A percentile compares a stretch with the other conserved stretches of the same genome.
phyloP scores from a whole-genome alignment of 2,113 vertebrate genomes.

The Struthidea cinerea region DNA sequence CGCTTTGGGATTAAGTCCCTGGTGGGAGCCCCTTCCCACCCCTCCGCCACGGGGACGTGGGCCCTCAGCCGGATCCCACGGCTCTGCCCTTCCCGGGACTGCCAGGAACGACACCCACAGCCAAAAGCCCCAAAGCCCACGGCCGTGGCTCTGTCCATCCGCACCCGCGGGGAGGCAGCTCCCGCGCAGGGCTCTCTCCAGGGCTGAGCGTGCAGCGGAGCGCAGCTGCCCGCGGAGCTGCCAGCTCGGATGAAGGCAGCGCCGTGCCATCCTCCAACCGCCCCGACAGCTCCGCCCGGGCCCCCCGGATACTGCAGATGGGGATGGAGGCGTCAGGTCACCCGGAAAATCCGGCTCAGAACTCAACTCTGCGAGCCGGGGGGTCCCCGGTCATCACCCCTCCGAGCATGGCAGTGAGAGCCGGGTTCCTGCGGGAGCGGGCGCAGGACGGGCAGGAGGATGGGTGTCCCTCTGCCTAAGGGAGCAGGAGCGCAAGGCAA shows the following conservation, averaged over 20 bases:
- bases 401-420: fast-evolving
- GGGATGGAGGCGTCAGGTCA: not conserved
- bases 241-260: slow-evolving; percentile 28
- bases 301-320: not conserved
- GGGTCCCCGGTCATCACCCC: not conserved
- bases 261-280: not conserved
- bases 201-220: not conserved
- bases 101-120: not conserved
- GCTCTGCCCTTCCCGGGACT: not conserved
- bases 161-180: not conserved
- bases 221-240: not conserved
- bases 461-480: not conserved
- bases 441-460: not conserved
- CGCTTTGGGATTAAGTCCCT: fast-evolving
- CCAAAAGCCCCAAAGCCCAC: fast-evolving
- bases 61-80: fast-evolving
- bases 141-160: fast-evolving
- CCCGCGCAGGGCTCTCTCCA: not conserved
- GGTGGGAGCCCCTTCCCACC: not conserved
- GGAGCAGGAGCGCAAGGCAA: not conserved
- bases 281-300: not conserved
- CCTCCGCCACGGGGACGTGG: not conserved
- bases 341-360: not conserved
- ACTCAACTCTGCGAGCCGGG: fast-evolving
- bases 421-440: fast-evolving